A percentile compares a stretch with the other conserved stretches of the same genome.
These are phyloP conservation scores for Catocala sponsa DNA, from an alignment of 2,888 invertebrate genomes.

Conservation along the genomic window DNA sequence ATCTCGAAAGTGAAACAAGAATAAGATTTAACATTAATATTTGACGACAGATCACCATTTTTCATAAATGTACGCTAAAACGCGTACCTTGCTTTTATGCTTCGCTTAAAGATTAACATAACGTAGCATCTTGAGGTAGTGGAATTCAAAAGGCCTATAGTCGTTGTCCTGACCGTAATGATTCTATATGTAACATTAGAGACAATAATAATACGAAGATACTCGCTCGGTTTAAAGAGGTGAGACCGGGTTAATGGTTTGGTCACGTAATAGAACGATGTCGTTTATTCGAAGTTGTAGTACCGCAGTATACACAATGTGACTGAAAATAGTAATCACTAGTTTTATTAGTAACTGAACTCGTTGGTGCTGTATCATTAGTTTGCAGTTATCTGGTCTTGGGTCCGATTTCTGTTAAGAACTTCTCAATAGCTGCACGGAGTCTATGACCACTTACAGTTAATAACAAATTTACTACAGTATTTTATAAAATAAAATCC, in stretches of 20 bases:
- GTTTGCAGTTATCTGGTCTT: too few species aligned
- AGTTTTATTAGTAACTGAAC: too few species aligned
- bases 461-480: too few species aligned
- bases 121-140: background rate
- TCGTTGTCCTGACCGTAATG: background rate
- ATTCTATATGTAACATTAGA: too few species aligned
- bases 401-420: too few species aligned
- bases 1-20: constrained; percentile 8
- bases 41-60: constrained; percentile 18
- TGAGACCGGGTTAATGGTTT: background rate
- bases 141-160: background rate
- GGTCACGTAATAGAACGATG: background rate
- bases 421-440: too few species aligned
- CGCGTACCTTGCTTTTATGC: background rate
- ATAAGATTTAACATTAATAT: constrained; percentile 25
- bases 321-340: too few species aligned
- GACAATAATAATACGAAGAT: background rate
- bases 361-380: too few species aligned
- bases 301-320: too few species aligned
- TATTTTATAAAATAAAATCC: too few species aligned
- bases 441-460: too few species aligned
- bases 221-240: background rate
- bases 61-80: constrained; percentile 9
- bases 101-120: background rate
- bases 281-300: background rate